These are phyloP conservation scores for Platalea minor DNA, from an alignment of 2,797 vertebrate species.

Conservation along the genomic window DNA sequence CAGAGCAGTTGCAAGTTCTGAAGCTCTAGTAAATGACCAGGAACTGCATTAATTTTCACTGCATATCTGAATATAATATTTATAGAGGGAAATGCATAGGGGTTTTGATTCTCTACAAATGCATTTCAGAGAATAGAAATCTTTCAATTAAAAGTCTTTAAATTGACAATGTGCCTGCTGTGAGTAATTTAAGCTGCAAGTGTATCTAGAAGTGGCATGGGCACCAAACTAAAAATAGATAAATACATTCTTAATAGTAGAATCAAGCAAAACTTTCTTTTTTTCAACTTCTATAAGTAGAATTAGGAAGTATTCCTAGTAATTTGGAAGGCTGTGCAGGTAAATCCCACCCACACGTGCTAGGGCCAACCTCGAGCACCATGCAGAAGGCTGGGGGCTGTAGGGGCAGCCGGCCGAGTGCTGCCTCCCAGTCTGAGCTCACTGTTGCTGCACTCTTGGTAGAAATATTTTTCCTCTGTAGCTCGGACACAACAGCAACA, in stretches of 20 bases:
- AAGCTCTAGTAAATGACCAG: not conserved
- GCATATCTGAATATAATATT: not conserved
- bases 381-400: not conserved
- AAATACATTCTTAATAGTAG: not conserved
- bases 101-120: not conserved
- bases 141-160: not conserved
- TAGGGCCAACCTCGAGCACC: not conserved
- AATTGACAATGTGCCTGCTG: not conserved
- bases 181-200: not conserved
- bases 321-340: not conserved
- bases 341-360: fast-evolving
- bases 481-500: not conserved
- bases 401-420: fast-evolving
- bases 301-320: not conserved
- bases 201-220: not conserved
- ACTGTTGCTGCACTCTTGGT: not conserved
- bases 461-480: not conserved
- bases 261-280: not conserved
- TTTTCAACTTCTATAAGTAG: not conserved
- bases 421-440: not conserved
- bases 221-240: not conserved
- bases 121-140: not conserved
- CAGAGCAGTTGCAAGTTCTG: not conserved
- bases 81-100: not conserved
- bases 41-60: not conserved